Conservation (phyloP, 2,797 vertebrate genomes). For the Premnoplex brunnescens region DNA sequence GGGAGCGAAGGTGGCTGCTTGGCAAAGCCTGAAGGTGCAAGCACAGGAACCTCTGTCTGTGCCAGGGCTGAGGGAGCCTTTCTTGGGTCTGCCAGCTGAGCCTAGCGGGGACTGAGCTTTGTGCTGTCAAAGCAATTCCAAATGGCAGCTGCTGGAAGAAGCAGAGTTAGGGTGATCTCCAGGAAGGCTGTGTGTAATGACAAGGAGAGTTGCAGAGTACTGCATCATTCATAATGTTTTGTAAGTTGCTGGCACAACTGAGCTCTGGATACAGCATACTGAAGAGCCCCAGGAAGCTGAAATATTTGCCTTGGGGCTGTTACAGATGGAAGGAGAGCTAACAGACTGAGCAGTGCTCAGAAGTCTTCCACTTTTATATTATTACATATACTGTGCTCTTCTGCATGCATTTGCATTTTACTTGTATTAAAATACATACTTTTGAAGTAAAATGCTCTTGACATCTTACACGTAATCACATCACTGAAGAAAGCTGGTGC, state of each 20-base stretch:
- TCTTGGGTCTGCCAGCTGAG: not conserved
- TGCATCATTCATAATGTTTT: not conserved
- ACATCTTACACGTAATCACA: not conserved
- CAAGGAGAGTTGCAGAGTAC: constrained; percentile 1
- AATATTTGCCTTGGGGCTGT: constrained; percentile 29
- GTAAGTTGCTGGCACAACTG: constrained; percentile 13
- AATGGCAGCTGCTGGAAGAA: not conserved
- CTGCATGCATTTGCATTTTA: constrained; percentile 37
- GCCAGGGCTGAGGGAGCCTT: not conserved
- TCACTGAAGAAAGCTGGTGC: not conserved
- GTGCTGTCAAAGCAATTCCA: not conserved
- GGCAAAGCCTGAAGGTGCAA: not conserved
- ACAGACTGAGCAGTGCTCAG: constrained; percentile 2
- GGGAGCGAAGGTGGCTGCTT: not conserved
- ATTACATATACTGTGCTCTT: not conserved
- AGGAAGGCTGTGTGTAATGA: not conserved
- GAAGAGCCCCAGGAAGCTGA: constrained; percentile 12
- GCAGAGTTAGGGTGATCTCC: not conserved
- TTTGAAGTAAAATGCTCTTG: constrained; percentile 46
- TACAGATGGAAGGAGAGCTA: constrained; percentile 35
- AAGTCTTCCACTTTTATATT: constrained; percentile 20
- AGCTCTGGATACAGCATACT: not conserved
- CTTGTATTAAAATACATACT: constrained; percentile 5
- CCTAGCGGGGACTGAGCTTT: not conserved
- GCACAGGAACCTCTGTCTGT: not conserved